Conservation (phyloP, 2,797 vertebrate species). For the Chaetophractus vellerosus region DNA sequence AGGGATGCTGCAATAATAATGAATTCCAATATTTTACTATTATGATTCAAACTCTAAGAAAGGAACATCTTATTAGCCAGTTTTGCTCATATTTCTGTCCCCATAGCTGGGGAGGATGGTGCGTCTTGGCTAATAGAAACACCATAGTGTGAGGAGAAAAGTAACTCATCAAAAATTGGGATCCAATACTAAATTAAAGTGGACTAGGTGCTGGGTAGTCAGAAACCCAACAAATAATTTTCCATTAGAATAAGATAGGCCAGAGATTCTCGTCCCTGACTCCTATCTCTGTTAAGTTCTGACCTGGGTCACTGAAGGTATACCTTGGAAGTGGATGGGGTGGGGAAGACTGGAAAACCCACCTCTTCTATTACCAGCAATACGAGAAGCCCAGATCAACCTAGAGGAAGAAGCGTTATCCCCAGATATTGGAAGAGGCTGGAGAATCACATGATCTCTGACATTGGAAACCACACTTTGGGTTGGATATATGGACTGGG, state of each 20-base stretch:
- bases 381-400: not conserved
- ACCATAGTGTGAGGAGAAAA: not conserved
- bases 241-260: not conserved
- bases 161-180: not conserved
- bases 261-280: not conserved
- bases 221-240: not conserved
- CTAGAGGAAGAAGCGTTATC: not conserved
- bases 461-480: not conserved
- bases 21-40: not conserved
- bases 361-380: not conserved
- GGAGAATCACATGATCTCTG: not conserved
- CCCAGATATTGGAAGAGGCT: not conserved
- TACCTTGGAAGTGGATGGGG: not conserved
- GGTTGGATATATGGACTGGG: not conserved
- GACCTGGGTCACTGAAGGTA: not conserved
- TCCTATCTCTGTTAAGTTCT: not conserved
- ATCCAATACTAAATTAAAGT: not conserved
- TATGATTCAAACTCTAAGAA: not conserved
- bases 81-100: not conserved
- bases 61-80: not conserved
- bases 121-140: not conserved
- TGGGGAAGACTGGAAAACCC: not conserved
- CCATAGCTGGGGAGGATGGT: not conserved
- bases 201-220: not conserved
- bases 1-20: not conserved